Percentiles rank a stretch among this genome's conserved stretches.
Evolutionary conservation across 2,113 vertebrate species (phyloP).

Genomic region (Ivindomyrus marchei): DNA sequence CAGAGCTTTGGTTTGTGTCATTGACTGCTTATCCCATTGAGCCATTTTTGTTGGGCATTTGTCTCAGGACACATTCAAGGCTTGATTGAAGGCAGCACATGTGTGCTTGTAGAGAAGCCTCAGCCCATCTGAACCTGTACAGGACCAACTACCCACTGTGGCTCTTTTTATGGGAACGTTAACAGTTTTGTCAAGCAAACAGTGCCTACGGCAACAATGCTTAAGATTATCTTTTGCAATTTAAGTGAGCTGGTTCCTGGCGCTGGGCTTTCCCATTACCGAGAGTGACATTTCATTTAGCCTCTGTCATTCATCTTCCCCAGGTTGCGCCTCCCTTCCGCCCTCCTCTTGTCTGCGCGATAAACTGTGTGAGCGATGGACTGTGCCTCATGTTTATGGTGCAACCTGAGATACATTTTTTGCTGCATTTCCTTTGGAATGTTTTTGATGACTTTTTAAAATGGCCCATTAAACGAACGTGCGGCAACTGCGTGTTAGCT

Average conservation of each 20-base stretch:
- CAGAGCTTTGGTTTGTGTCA: not conserved
- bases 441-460: not conserved
- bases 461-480: not conserved
- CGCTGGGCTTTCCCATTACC: conserved; percentile 57
- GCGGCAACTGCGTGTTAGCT: not conserved
- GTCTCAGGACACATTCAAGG: not conserved
- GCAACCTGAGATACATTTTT: not conserved
- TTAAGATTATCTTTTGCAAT: conserved; percentile 63
- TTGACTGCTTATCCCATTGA: not conserved
- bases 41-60: not conserved
- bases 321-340: conserved; percentile 28
- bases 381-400: not conserved
- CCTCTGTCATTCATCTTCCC: conserved; percentile 59
- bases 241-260: conserved; percentile 60
- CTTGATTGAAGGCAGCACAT: not conserved
- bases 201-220: conserved; percentile 48
- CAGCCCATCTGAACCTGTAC: not conserved
- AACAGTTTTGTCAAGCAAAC: conserved; percentile 55
- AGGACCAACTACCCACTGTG: not conserved
- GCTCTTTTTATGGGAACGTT: conserved; percentile 49
- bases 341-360: conserved; percentile 13
- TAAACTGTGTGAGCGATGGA: conserved; percentile 23
- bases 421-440: not conserved
- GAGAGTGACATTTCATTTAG: conserved; percentile 66
- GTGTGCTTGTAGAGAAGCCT: not conserved